Percentiles rank a stretch among this genome's conserved stretches.
These are phyloP conservation scores for Poeciliopsis occidentalis DNA, from an alignment of 2,113 vertebrate genomes.

Conservation along the genomic window DNA sequence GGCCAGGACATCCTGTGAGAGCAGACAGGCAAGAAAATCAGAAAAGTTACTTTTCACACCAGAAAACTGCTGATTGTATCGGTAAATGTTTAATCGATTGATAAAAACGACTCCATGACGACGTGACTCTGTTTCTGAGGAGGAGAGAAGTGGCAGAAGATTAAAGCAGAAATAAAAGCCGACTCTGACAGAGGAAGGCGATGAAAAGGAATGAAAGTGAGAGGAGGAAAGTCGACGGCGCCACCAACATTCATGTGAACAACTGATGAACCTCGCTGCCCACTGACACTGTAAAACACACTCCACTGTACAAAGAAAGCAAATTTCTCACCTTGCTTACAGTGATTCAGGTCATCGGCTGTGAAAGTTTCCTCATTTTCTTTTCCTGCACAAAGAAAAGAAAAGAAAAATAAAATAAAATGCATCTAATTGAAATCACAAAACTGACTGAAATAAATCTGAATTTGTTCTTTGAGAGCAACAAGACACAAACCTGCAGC, in stretches of 20 bases:
- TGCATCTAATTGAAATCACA: neutral
- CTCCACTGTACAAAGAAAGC: conserved; percentile 33
- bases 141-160: conserved; percentile 22
- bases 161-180: conserved; percentile 55
- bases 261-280: conserved; percentile 61
- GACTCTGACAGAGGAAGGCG: conserved; percentile 41
- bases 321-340: conserved; percentile 45
- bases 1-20: conserved; percentile 87
- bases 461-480: neutral
- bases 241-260: conserved; percentile 64
- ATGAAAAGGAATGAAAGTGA: conserved; percentile 66
- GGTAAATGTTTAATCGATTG: neutral
- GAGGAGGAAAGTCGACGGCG: conserved; percentile 54
- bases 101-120: neutral
- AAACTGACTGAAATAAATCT: neutral
- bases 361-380: conserved; percentile 34
- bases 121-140: neutral
- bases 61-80: neutral
- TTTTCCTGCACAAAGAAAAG: neutral
- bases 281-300: conserved; percentile 44
- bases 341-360: conserved; percentile 33
- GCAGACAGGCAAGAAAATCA: neutral
- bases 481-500: conserved; percentile 32
- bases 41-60: neutral
- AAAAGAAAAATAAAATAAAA: neutral